Base-by-base conservation (phyloP, 2,888 invertebrate genomes). In the Seladonia tumulorum region DNA sequence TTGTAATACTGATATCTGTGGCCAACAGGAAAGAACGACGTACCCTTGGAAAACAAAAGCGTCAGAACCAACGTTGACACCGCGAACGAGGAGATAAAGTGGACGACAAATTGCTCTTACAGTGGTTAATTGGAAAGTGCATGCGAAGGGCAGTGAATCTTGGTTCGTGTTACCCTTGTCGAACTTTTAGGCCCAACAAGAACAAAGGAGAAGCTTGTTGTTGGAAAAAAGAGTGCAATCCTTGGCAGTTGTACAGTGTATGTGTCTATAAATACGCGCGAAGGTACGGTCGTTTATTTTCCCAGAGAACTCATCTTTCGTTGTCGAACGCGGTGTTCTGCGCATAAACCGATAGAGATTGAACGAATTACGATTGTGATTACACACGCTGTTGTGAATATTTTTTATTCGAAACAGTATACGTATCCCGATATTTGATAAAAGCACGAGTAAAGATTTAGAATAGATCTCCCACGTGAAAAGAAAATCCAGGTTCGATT, bases 11-110 rank as follows among this genome's bases (percentile, higher is more conserved):
- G 16, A 25, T 29, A 63, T 63, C 16, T 35, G 12, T 3, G 16
- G 29, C 29, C 29, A 18, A 53, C 57, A 92, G 92, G 91, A 68
- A 81, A 89, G 49, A 88, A 89, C 42, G 90, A 91, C 70, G 89
- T 91, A 79, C 79, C 90, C 63, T 87, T 91, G 76, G 89, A 88
- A 83, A 91, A 90, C 74, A 89, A 86, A 35, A 90, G 91, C 18
- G 60, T 74, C 47, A 49, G 57, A 35, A 88, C 88, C 49, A 90
- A 92, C 72, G 83, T 82, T 16, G 87, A 92, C 68, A 87, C 87
- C 7, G 5, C 25, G 3, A 35, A 22, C 25, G 42, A 83, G 76
- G 89, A 89, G 79, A 88, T 89, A 79, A 90, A 90, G 79, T 90
- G 88, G 84, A 71, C 86, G 29, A 63, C 63, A 68, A 91, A 86